Percentiles rank a stretch among this genome's conserved stretches.
Conservation (phyloP, 2,113 vertebrate species). For the Spea bombifrons region DNA sequence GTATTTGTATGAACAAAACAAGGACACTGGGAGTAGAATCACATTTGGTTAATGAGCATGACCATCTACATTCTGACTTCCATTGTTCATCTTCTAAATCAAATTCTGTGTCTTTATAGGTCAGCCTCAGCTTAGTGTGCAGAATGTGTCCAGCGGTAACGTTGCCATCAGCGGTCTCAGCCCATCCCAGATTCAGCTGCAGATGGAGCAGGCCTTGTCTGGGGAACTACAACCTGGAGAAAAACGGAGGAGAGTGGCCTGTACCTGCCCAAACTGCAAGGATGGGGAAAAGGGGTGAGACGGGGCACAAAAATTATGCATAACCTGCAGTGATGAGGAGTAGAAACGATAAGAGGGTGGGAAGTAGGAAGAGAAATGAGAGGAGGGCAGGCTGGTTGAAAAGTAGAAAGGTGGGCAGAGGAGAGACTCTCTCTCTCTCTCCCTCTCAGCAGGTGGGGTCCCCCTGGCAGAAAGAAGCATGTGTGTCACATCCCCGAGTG, state of each 20-base stretch:
- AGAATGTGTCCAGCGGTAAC: conserved; percentile 84
- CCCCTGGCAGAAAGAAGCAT: conserved; percentile 92
- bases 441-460: conserved; percentile 72
- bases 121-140: conserved; percentile 92
- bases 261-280: conserved; percentile 97
- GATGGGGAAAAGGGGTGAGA: conserved; percentile 88
- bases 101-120: conserved; percentile 62
- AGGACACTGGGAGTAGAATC: too few relatives aligned
- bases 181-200: conserved; percentile 78
- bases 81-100: neutral
- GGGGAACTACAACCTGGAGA: conserved; percentile 86
- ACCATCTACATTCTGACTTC: too few relatives aligned
- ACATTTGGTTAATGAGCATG: too few relatives aligned
- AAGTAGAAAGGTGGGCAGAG: conserved; percentile 9
- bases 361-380: neutral
- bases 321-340: neutral
- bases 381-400: neutral
- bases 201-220: conserved; percentile 86
- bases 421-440: conserved; percentile 28
- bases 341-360: neutral
- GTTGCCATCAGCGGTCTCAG: conserved; percentile 83
- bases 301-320: rapidly evolving
- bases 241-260: conserved; percentile 92
- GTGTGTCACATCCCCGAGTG: conserved; percentile 94
- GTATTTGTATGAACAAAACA: too few relatives aligned